Base-by-base conservation (phyloP, 2,888 invertebrate genomes). In the Parascotia fuliginaria region DNA sequence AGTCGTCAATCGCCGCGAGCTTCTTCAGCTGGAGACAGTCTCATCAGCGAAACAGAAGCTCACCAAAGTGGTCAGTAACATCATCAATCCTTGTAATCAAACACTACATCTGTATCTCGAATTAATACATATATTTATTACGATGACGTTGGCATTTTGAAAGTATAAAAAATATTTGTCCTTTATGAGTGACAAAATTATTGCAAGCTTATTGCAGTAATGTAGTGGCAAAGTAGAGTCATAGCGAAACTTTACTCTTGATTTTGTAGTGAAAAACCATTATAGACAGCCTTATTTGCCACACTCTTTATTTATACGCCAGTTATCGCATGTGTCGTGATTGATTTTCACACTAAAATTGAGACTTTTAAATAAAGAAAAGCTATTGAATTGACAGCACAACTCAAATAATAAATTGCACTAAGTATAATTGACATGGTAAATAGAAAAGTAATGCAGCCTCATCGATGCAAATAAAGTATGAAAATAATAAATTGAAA, bases 241-340 rank as follows among this genome's bases (percentile, higher is more conserved):
- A 90, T 88, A 86, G 91, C 91, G 91, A 92, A 91, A 92, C 91
- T 80, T 92, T 92, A 91, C 90, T 90, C 90, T 77, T 87, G 66
- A 75, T 83, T 68, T 84, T 79, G 80, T 85, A 84, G 81, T 77
- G 68, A 77, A 67, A 45, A 57, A 78, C 73, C 80, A 79, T 82
- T 77, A 51, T 63, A 73, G 68, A 76, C 73, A 76, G 75, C 79
- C 78, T 89, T 77, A 67, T 88, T 87, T 89, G 91, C 91, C 90
- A 90, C 89, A 81, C 69, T 77, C 52, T 81, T 87, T 85, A 71
- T 77, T 81, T 85, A 72, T 75, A 76, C 65, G 85, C 86, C 80
- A 80, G 70, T 76, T 80, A 73, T 76, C 77, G 91, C 91, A 90
- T 90, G 89, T 78, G 63, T 76, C 75, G 70, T 74, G 61, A 67